Conservation (phyloP, 2,888 invertebrate genomes). For the Heliconius ethilla region DNA sequence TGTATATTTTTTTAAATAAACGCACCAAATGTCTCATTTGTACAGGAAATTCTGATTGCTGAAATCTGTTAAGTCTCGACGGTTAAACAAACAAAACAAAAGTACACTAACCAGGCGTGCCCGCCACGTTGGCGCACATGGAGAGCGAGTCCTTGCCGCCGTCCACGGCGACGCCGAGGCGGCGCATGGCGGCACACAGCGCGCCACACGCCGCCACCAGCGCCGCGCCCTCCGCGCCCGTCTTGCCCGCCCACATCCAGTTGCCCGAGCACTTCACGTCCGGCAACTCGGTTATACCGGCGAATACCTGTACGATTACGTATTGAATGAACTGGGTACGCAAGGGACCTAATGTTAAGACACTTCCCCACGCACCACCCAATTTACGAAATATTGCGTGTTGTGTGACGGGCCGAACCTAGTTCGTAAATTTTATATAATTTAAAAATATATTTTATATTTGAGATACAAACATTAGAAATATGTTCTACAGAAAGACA, state of each 20-base stretch:
- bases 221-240: slow-evolving; percentile 94
- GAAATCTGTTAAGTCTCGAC: too few relatives aligned
- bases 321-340: too few relatives aligned
- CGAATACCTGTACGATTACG: slow-evolving; percentile 80
- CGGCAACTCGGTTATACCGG: slow-evolving; percentile 84
- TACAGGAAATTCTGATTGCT: too few relatives aligned
- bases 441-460: not conserved
- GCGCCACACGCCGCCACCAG: slow-evolving; percentile 93
- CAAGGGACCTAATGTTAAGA: too few relatives aligned
- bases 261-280: slow-evolving; percentile 99
- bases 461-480: not conserved
- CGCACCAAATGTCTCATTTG: too few relatives aligned
- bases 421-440: not conserved
- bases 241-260: slow-evolving; percentile 99
- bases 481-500: not conserved
- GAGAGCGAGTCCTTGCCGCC: slow-evolving; percentile 99
- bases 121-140: slow-evolving; percentile 94
- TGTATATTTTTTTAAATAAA: too few relatives aligned
- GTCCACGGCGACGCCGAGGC: slow-evolving; percentile 93
- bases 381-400: not conserved
- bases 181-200: slow-evolving; percentile 91
- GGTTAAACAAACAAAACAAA: not conserved
- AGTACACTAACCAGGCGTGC: slow-evolving; percentile 68
- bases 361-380: too few relatives aligned
- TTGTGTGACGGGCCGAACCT: not conserved